Evolutionary conservation across 1,140 invertebrate genomes (phyloP).

Genomic region (Aleiodes sp.): DNA sequence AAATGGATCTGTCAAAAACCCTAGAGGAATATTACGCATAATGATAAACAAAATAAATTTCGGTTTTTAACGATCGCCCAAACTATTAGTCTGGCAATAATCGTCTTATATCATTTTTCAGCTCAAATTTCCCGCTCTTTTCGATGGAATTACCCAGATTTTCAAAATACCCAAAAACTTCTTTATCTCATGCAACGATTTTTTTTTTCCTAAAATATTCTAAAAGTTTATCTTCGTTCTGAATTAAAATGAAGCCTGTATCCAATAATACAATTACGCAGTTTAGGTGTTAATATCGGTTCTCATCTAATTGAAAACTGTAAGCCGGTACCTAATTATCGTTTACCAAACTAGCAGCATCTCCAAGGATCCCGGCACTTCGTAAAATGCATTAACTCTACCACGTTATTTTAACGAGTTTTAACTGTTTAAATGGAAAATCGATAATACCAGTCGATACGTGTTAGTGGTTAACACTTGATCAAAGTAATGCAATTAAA

Average conservation of each 20-base stretch:
- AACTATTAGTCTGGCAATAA: no score
- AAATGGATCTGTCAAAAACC: no score
- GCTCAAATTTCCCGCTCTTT: no score
- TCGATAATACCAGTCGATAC: neutral
- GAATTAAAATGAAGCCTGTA: no score
- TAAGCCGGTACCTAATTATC: neutral
- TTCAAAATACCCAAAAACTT: no score
- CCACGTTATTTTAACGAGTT: conserved; percentile 15
- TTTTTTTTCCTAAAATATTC: neutral
- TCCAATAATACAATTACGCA: neutral
- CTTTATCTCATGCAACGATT: no score
- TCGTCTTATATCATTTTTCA: no score
- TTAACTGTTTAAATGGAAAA: conserved; percentile 2
- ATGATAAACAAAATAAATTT: no score
- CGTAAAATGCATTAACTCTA: neutral
- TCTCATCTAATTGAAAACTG: neutral
- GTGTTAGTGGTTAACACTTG: neutral
- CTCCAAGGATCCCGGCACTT: neutral
- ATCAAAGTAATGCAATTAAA: neutral
- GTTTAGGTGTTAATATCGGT: neutral
- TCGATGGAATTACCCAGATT: no score
- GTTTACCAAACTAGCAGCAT: neutral
- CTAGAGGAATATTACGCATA: no score
- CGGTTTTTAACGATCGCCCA: no score
- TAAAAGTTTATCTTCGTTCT: neutral